Conservation (phyloP, 92 coral and sea anemone species). For the Porites divaricata region DNA sequence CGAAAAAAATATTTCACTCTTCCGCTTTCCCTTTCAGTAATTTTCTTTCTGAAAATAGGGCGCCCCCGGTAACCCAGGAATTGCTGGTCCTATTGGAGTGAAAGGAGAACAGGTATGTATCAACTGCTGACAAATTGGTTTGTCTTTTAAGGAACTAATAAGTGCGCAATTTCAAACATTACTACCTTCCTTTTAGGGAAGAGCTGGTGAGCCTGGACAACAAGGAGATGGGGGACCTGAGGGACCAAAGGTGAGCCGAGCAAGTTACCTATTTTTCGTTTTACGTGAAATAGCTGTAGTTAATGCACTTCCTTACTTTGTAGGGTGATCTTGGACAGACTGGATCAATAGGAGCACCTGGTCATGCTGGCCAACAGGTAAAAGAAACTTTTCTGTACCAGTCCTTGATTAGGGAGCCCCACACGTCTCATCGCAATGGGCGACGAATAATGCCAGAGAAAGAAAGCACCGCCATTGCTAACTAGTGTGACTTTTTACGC, state of each 20-base stretch:
- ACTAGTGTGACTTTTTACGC: no score
- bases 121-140: not conserved
- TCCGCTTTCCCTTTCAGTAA: not conserved
- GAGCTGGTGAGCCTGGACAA: conserved; percentile 49
- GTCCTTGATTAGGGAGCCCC: no score
- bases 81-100: conserved; percentile 22
- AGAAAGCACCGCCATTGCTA: no score
- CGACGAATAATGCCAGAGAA: no score
- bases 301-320: not conserved
- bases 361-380: conserved; percentile 39
- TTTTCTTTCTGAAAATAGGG: not conserved
- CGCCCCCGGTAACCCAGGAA: conserved; percentile 35
- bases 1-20: not conserved
- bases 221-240: conserved; percentile 59
- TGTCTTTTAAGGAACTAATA: not conserved
- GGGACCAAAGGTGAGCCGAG: conserved; percentile 66
- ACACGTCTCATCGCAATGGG: no score
- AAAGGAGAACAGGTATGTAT: conserved; percentile 37
- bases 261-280: not conserved
- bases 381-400: not conserved
- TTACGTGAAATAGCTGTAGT: not conserved
- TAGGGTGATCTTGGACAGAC: conserved; percentile 30
- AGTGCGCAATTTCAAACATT: not conserved
- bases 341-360: conserved; percentile 38
- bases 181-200: conserved; percentile 49